Conservation (phyloP, 2,888 invertebrate genomes). For the Chaitophorus viminalis region DNA sequence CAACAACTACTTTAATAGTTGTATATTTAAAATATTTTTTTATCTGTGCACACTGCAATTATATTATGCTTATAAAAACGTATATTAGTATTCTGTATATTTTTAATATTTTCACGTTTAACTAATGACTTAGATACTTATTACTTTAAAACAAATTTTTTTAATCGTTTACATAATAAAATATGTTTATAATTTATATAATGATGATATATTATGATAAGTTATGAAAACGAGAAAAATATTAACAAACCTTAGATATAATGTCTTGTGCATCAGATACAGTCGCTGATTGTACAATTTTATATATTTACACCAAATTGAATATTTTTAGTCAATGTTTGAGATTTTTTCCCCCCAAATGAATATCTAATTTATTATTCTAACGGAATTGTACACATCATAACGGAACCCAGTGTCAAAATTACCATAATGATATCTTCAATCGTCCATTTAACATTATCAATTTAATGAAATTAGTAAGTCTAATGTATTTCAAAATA, state of each 20-base stretch:
- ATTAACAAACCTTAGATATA: constrained; percentile 2
- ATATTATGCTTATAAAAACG: neutral
- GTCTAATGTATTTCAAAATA: too few species aligned
- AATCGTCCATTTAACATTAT: neutral
- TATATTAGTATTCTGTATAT: neutral
- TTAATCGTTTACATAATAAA: too few species aligned
- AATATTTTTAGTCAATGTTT: neutral
- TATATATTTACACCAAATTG: constrained; percentile 2
- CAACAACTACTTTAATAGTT: neutral
- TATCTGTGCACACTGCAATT: neutral
- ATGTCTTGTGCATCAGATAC: neutral
- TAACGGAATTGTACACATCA: neutral
- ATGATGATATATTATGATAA: constrained; percentile 4
- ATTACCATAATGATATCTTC: neutral
- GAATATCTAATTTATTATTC: constrained; percentile 42
- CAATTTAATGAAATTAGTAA: neutral
- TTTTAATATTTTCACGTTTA: neutral
- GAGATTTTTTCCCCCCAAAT: neutral
- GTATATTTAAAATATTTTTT: neutral
- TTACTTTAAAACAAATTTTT: neutral
- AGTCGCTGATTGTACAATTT: neutral
- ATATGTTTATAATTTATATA: neutral
- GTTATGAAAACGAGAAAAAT: constrained; percentile 3
- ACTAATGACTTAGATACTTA: neutral
- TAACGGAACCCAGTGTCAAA: constrained; percentile 8